Conservation (phyloP, 2,888 invertebrate species). For the Polydrusus cervinus region DNA sequence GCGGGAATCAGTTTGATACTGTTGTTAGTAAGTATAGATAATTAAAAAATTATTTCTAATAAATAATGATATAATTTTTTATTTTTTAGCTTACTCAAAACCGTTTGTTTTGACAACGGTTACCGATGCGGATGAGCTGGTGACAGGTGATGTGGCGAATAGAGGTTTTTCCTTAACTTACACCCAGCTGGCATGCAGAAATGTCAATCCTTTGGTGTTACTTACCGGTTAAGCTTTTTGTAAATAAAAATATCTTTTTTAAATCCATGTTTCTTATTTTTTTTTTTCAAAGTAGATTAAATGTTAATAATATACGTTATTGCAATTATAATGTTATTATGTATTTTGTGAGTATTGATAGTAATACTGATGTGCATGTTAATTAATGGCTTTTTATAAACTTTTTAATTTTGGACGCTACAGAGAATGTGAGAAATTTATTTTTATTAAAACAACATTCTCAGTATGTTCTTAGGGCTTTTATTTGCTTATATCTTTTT, state of each 20-base stretch:
- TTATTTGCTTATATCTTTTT: too few relatives aligned
- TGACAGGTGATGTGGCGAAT: conserved; percentile 77
- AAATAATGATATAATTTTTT: too few relatives aligned
- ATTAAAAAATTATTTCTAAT: too few relatives aligned
- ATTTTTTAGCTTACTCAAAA: conserved; percentile 75
- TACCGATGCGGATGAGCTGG: conserved; percentile 77
- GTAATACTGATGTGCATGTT: too few relatives aligned
- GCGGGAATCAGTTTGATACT: conserved; percentile 81
- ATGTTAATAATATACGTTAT: too few relatives aligned
- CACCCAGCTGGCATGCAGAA: conserved; percentile 78
- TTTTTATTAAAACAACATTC: too few relatives aligned
- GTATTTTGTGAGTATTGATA: too few relatives aligned
- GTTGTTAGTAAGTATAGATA: conserved; percentile 76
- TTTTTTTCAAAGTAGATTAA: not conserved
- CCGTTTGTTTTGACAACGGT: conserved; percentile 86
- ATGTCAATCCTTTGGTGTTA: conserved; percentile 35
- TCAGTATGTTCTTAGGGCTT: too few relatives aligned
- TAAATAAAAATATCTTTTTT: not conserved
- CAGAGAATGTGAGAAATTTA: too few relatives aligned
- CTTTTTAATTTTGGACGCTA: too few relatives aligned
- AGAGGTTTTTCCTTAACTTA: conserved; percentile 85
- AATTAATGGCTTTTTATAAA: too few relatives aligned
- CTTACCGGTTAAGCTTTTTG: conserved; percentile 35
- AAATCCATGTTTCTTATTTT: not conserved
- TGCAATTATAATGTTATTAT: too few relatives aligned